Conservation (phyloP, 2,888 invertebrate genomes). For the Ditula angustiorana region DNA sequence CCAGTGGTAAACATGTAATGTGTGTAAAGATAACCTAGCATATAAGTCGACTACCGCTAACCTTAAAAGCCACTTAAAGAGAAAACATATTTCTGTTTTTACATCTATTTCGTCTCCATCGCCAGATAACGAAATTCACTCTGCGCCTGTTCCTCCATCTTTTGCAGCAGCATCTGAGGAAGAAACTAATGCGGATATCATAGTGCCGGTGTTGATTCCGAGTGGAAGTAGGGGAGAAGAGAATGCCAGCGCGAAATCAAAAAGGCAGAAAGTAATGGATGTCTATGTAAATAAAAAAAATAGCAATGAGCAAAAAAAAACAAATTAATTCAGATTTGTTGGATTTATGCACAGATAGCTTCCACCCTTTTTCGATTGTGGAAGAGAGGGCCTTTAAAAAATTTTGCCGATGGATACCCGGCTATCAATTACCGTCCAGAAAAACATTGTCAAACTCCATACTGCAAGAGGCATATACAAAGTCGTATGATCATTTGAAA, state of each 20-base stretch:
- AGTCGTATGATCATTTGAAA: not conserved
- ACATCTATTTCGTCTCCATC: not conserved
- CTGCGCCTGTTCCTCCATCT: too few species aligned
- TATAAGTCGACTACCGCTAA: constrained; percentile 30
- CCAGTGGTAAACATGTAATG: constrained; percentile 3
- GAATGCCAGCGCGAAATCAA: not conserved
- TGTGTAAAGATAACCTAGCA: constrained; percentile 6
- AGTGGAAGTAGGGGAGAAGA: too few species aligned
- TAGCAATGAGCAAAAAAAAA: constrained; percentile 38
- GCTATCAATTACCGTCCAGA: constrained; percentile 44
- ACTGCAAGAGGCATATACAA: constrained; percentile 13
- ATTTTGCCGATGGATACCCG: constrained; percentile 46
- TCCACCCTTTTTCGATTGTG: constrained; percentile 47
- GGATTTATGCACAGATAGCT: constrained; percentile 41
- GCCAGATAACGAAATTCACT: not conserved
- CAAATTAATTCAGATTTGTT: constrained; percentile 38
- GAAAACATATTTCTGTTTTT: constrained; percentile 4
- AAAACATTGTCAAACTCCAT: constrained; percentile 44
- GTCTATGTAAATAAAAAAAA: constrained; percentile 37
- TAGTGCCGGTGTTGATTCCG: too few species aligned
- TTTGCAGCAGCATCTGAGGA: too few species aligned
- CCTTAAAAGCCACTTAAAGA: constrained; percentile 28
- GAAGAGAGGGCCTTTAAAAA: constrained; percentile 48
- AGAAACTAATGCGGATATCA: too few species aligned
- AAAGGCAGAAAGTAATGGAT: constrained; percentile 28